Conservation (phyloP, 30 jellyfish, hydroid and myxozoan species). For the Cassiopea xamachana region DNA sequence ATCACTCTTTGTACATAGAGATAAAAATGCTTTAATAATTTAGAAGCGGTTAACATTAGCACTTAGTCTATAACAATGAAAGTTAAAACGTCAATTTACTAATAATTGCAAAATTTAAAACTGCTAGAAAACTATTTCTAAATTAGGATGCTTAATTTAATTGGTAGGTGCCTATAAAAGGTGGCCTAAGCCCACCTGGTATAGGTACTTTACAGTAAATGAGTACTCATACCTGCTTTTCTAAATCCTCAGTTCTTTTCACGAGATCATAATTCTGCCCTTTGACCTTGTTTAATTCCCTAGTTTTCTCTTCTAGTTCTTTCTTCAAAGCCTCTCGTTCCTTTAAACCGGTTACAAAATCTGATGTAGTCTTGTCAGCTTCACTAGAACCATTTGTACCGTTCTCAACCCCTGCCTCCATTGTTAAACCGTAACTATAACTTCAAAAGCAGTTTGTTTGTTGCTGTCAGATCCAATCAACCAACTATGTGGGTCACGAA, state of each 20-base stretch:
- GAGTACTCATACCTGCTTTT: slow-evolving; percentile 72
- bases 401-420: slow-evolving; percentile 31
- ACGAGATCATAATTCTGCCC: slow-evolving; percentile 89
- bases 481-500: neutral
- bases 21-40: too few species aligned
- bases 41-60: too few species aligned
- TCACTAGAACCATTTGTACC: slow-evolving; percentile 4
- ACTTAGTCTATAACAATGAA: too few species aligned
- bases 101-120: too few species aligned
- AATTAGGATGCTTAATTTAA: too few species aligned
- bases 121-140: too few species aligned
- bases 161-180: too few species aligned
- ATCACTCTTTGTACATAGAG: too few species aligned
- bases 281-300: slow-evolving; percentile 78
- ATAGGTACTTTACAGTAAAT: too few species aligned
- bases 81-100: too few species aligned
- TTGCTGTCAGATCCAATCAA: too few species aligned
- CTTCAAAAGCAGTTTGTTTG: neutral
- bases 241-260: slow-evolving; percentile 77
- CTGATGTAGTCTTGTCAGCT: slow-evolving; percentile 72
- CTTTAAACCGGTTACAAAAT: slow-evolving; percentile 76
- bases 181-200: too few species aligned
- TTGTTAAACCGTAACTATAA: neutral
- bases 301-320: slow-evolving; percentile 65
- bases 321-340: slow-evolving; percentile 78